Conservation (phyloP, 1,140 invertebrate species). For the Drosophila yakuba region DNA sequence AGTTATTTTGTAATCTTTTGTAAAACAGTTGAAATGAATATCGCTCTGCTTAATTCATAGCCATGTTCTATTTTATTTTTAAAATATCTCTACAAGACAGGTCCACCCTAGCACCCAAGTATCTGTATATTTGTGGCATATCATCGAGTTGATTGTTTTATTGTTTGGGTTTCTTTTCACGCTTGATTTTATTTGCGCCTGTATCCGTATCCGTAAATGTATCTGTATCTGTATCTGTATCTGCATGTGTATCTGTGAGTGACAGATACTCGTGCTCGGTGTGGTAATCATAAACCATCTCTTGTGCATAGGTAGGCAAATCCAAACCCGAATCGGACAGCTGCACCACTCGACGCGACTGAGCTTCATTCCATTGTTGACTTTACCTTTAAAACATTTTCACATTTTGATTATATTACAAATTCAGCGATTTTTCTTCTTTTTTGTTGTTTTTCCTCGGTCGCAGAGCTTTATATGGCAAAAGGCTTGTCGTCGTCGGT, state of each 20-base stretch:
- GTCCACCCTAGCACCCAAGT: constrained; percentile 27
- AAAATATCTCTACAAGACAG: neutral
- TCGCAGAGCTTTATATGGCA: constrained; percentile 50
- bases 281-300: constrained; percentile 59
- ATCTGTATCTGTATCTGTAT: constrained; percentile 20
- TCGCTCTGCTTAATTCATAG: too few relatives aligned
- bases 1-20: neutral
- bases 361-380: constrained; percentile 60
- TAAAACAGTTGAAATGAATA: too few relatives aligned
- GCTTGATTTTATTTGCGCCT: constrained; percentile 48
- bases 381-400: constrained; percentile 73
- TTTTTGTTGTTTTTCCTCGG: constrained; percentile 2
- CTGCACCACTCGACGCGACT: constrained; percentile 38
- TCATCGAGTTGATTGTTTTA: constrained; percentile 61
- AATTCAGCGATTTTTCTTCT: constrained; percentile 67
- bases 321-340: constrained; percentile 56
- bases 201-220: constrained; percentile 4
- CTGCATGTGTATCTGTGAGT: constrained; percentile 14
- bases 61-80: neutral
- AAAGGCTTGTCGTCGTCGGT: constrained; percentile 51
- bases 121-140: constrained; percentile 45
- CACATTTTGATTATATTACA: constrained; percentile 67
- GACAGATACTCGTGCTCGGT: constrained; percentile 47
- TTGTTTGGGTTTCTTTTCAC: constrained; percentile 43
- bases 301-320: constrained; percentile 80